Conservation (phyloP, 2,113 vertebrate genomes). For the Tragelaphus scriptus region DNA sequence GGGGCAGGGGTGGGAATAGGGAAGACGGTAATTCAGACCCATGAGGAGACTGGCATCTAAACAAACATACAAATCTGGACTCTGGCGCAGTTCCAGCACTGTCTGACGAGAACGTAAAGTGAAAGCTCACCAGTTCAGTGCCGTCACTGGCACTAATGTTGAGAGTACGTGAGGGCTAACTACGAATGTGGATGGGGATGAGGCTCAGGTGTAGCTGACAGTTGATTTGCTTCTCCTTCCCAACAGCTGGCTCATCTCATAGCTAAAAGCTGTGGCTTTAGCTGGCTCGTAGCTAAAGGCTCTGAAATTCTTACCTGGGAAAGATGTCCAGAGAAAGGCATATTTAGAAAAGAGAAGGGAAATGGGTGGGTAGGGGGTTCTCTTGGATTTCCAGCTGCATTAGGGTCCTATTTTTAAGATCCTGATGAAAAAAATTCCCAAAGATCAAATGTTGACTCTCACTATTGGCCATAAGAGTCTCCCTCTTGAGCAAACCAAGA, state of each 20-base stretch:
- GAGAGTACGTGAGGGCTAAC: not conserved
- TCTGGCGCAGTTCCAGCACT: not conserved
- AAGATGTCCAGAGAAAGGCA: not conserved
- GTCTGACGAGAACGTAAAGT: not conserved
- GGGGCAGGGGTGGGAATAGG: not conserved
- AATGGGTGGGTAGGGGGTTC: not conserved
- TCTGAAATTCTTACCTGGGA: not conserved
- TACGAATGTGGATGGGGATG: accelerated
- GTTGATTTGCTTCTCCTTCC: not conserved
- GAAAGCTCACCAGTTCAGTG: not conserved
- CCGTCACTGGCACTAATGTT: not conserved
- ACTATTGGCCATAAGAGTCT: not conserved
- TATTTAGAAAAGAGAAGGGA: not conserved
- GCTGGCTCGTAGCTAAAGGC: not conserved
- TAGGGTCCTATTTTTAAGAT: not conserved
- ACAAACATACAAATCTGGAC: not conserved
- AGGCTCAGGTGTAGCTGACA: not conserved
- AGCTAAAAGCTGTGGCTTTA: not conserved
- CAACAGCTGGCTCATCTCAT: not conserved
- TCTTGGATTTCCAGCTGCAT: not conserved
- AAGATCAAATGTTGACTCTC: not conserved
- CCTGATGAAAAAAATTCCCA: not conserved
- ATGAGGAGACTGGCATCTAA: not conserved
- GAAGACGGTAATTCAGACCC: not conserved
- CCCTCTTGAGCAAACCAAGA: not conserved